Conservation (phyloP, 2,888 invertebrate species). For the Scaptodrosophila latifasciaeformis region DNA sequence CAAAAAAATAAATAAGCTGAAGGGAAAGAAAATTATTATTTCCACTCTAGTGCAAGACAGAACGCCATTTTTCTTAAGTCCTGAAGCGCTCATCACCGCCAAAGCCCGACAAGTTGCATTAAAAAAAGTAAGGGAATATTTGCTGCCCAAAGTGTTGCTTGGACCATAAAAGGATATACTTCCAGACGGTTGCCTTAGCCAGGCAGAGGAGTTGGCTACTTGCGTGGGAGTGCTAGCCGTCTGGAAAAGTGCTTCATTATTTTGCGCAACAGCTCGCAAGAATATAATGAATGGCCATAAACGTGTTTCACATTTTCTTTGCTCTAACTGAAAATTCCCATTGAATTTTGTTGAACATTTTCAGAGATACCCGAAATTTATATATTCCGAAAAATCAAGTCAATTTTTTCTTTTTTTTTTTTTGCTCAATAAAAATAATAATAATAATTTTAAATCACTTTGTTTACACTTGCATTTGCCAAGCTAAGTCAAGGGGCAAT, state of each 20-base stretch:
- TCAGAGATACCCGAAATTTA: no score
- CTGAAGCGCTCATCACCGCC: conserved; percentile 39
- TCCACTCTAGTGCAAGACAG: conserved; percentile 41
- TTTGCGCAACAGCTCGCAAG: conserved; percentile 69
- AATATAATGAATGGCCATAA: conserved; percentile 69
- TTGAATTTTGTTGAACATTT: no score
- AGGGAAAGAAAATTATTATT: conserved; percentile 47
- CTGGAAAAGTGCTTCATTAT: conserved; percentile 62
- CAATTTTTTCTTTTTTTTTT: no score
- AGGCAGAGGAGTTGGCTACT: neutral
- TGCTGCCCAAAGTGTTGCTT: neutral
- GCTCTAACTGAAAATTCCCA: no score
- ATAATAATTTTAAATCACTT: no score
- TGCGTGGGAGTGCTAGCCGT: neutral
- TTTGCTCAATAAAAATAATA: no score
- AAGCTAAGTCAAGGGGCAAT: no score
- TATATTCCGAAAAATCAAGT: no score
- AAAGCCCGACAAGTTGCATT: conserved; percentile 16
- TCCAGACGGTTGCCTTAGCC: neutral
- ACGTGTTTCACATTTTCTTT: conserved; percentile 66
- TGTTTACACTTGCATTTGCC: no score
- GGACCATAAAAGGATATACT: neutral
- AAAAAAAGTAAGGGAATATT: conserved; percentile 35
- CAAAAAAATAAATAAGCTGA: conserved; percentile 8
- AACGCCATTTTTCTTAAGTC: conserved; percentile 51